A percentile compares a stretch with the other conserved stretches of the same genome.
Conservation (phyloP, 2,888 invertebrate genomes). For the Alloscopus bannaensis region DNA sequence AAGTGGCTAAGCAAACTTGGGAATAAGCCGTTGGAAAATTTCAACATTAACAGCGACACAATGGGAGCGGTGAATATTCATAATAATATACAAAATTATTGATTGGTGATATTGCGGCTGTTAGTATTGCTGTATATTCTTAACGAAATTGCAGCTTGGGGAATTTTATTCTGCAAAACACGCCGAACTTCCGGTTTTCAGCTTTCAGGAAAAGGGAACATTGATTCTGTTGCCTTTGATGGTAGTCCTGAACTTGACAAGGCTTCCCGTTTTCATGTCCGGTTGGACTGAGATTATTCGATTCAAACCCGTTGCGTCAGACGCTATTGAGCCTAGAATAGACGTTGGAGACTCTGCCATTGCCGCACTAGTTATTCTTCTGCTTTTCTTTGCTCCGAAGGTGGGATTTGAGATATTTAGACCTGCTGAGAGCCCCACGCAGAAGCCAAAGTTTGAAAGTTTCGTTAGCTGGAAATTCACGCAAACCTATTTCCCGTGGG, state of each 20-base stretch:
- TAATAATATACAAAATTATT: too few relatives aligned
- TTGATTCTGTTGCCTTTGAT: not conserved
- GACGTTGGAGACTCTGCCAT: constrained; percentile 33
- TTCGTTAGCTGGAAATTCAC: constrained; percentile 49
- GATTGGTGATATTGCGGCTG: too few relatives aligned
- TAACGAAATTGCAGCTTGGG: not conserved
- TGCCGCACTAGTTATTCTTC: not conserved
- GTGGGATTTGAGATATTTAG: constrained; percentile 17
- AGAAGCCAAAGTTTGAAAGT: constrained; percentile 13
- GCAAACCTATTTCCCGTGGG: constrained; percentile 45
- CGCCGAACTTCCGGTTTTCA: constrained; percentile 1
- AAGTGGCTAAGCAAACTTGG: too few relatives aligned
- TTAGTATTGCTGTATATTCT: too few relatives aligned
- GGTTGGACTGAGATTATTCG: constrained; percentile 13
- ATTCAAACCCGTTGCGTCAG: not conserved
- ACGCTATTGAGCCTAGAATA: not conserved
- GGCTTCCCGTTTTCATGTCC: constrained; percentile 10
- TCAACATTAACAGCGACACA: too few relatives aligned
- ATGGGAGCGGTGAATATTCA: too few relatives aligned
- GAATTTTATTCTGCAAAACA: not conserved
- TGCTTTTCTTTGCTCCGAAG: constrained; percentile 41
- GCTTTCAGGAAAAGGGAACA: not conserved
- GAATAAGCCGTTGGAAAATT: too few relatives aligned
- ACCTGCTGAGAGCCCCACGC: constrained; percentile 3
- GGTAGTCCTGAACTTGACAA: constrained; percentile 2